Conservation (phyloP, 2,888 invertebrate genomes). For the Pyralis farinalis region DNA sequence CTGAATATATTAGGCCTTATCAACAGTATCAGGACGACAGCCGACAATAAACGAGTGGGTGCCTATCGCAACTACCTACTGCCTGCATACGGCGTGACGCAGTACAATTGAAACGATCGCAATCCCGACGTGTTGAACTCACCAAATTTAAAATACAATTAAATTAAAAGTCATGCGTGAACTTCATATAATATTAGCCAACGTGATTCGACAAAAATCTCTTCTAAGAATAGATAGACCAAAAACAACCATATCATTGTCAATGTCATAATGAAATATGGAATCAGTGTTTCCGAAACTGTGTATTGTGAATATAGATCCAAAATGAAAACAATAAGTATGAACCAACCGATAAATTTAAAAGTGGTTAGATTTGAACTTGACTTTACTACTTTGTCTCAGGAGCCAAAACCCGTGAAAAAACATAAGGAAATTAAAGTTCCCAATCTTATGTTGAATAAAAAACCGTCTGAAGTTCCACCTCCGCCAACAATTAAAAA, state of each 20-base stretch:
- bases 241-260: background rate
- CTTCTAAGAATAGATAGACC: too few species aligned
- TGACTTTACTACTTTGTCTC: constrained; percentile 48
- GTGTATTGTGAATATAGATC: constrained; percentile 6
- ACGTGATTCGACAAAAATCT: too few species aligned
- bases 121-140: constrained; percentile 9
- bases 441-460: constrained; percentile 39
- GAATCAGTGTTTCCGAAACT: background rate
- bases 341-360: constrained; percentile 61
- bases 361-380: constrained; percentile 67
- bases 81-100: constrained; percentile 19
- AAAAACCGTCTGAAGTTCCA: constrained; percentile 44
- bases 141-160: constrained; percentile 9
- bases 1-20: constrained; percentile 73
- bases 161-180: too few species aligned
- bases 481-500: constrained; percentile 38
- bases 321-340: constrained; percentile 61
- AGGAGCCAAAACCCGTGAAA: constrained; percentile 32
- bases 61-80: constrained; percentile 51
- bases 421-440: constrained; percentile 49
- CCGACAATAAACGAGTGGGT: constrained; percentile 63
- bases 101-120: constrained; percentile 7
- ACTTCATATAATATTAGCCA: too few species aligned
- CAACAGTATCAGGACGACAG: constrained; percentile 53
- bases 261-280: background rate